Percentiles rank a stretch among this genome's conserved stretches.
Conservation (phyloP, 2,113 vertebrate species). For the Turnix velox region DNA sequence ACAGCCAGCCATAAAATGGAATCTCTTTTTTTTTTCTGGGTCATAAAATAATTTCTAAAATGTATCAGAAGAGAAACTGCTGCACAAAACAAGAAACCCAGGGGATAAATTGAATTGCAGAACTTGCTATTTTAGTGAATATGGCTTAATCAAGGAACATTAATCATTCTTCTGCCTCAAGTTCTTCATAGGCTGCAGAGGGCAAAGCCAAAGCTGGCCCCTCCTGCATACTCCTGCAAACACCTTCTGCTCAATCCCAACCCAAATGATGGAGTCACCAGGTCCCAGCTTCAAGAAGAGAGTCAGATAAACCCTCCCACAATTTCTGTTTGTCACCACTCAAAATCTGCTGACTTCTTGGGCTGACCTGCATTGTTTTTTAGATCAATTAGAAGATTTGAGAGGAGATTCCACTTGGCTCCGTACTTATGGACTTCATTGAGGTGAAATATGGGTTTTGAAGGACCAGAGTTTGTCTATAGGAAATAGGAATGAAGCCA, state of each 20-base stretch:
- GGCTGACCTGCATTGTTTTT: neutral
- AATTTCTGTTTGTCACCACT: neutral
- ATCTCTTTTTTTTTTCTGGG: slow-evolving; percentile 42
- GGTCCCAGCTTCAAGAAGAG: neutral
- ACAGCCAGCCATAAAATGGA: neutral
- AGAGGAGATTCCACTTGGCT: neutral
- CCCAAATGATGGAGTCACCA: neutral
- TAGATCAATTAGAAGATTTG: neutral
- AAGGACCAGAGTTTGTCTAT: neutral
- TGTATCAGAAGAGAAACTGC: neutral
- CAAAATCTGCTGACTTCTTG: neutral
- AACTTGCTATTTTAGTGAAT: neutral
- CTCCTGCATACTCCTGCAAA: neutral
- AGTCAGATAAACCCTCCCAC: neutral
- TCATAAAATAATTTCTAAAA: slow-evolving; percentile 12
- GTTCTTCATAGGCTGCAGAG: neutral
- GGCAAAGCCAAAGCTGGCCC: neutral
- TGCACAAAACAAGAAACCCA: neutral
- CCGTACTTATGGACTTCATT: rapidly evolving
- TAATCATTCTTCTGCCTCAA: neutral
- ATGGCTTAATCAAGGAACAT: slow-evolving; percentile 17
- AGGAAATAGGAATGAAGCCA: neutral
- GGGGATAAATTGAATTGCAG: neutral
- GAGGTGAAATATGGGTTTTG: neutral
- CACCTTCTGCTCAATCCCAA: neutral